Percentiles rank a stretch among this genome's conserved stretches.
Evolutionary conservation across 2,888 invertebrate genomes (phyloP).

Genomic region (Morpho achilles): DNA sequence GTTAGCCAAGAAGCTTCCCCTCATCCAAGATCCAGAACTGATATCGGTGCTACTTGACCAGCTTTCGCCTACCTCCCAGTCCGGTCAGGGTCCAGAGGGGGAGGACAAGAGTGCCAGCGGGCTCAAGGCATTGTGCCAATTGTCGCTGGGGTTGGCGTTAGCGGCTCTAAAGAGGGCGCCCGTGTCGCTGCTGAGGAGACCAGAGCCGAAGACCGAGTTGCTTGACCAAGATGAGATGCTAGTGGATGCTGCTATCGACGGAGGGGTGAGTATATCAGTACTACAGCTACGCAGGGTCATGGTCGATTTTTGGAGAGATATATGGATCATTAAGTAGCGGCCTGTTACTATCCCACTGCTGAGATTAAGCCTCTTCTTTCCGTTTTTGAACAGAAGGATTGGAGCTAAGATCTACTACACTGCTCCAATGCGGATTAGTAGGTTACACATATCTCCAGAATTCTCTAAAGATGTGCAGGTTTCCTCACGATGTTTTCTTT

Average conservation of each 20-base stretch:
- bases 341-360: no score
- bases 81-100: conserved; percentile 28
- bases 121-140: conserved; percentile 56
- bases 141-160: conserved; percentile 53
- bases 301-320: no score
- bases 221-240: conserved; percentile 89
- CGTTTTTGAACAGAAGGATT: no score
- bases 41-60: conserved; percentile 75
- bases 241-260: conserved; percentile 88
- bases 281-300: no score
- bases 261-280: conserved; percentile 57
- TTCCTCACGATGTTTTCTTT: no score
- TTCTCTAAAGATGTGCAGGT: no score
- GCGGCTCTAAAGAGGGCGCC: conserved; percentile 67
- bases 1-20: conserved; percentile 82
- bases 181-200: conserved; percentile 48
- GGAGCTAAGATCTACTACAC: no score
- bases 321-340: no score
- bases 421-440: no score
- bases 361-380: no score
- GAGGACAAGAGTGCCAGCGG: conserved; percentile 39
- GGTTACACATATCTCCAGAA: no score
- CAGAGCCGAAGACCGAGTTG: conserved; percentile 40
- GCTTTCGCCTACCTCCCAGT: conserved; percentile 49
- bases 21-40: conserved; percentile 80